Base-by-base conservation (phyloP, 1,140 invertebrate genomes). In the Trachymyrmex septentrionalis region DNA sequence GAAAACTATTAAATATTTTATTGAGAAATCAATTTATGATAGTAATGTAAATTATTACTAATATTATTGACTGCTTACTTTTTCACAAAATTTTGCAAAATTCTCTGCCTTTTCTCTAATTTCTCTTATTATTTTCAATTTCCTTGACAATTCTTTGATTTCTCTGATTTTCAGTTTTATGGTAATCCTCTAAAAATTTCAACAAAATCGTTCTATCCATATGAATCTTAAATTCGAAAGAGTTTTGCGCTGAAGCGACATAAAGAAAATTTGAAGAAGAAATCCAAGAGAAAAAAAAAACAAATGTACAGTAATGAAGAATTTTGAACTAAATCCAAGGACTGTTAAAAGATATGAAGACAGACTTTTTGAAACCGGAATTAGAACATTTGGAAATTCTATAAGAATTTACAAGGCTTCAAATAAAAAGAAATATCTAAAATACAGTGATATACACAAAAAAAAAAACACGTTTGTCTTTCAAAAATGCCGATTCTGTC, bases 381-480 rank as follows among this genome's bases (percentile, higher is more conserved):
- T 81, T 55, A 24, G 24, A 53, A 19, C n/a, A 27, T 55, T 27
- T 3, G 66, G 1, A 4, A 81, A 24, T 57, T 81, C 66, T n/a
- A 3, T 59, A 19, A 63, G 38, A 59, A 48, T 10, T 24, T 4
- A 19, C 9, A n/a, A 30, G 16, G 12, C 71, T 85, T 61, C 63
- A 30, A 34, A 38, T 38, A 50, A 69, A 53, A n/a, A 10, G 48
- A 66, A 50, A n/a, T 66, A 44, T 24, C 10, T 21, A 14, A 30
- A 34, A 48, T 27, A 34, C 38, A 21, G 16, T 34, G 34, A 66
- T 63, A 72, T 53, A 75, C 69, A 64, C 80, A 81, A 81, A 88
- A 77, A 85, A 81, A 81, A 88, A 77, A 85, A 81, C 80, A 84
- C 86, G 53, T 88, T 89, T 57, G 72, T 77, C 86, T 87, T 82